Percentiles rank a stretch among this genome's conserved stretches.
Conservation (phyloP, 2,113 vertebrate genomes). For the Chroicocephalus ridibundus region DNA sequence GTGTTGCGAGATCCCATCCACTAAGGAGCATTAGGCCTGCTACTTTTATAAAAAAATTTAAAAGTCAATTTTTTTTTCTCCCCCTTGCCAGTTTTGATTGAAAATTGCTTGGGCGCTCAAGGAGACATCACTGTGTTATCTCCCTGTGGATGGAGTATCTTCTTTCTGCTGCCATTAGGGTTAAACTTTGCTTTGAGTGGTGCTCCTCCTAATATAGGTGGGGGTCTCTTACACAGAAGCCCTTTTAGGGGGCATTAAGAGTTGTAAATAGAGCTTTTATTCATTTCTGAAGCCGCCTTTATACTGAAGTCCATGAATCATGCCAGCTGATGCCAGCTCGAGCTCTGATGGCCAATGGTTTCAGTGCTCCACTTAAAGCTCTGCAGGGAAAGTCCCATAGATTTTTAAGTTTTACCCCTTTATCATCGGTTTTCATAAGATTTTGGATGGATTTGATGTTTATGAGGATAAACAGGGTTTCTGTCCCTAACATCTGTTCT, state of each 20-base stretch:
- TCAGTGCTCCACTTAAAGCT: not conserved
- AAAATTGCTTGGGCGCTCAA: not conserved
- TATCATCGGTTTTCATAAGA: not conserved
- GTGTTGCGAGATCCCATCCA: not conserved
- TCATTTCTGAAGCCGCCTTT: not conserved
- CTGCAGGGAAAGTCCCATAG: not conserved
- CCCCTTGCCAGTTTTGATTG: not conserved
- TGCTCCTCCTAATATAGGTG: not conserved
- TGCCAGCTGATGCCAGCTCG: not conserved
- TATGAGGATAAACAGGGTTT: not conserved
- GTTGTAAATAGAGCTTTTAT: not conserved
- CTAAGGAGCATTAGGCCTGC: not conserved
- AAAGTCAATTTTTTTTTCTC: not conserved
- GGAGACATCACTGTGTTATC: not conserved
- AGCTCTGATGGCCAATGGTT: not conserved
- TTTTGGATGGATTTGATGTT: not conserved
- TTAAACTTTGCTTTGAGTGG: not conserved
- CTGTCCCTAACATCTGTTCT: not conserved
- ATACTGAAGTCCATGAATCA: not conserved
- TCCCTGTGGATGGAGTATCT: not conserved
- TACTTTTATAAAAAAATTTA: not conserved
- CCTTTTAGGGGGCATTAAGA: not conserved
- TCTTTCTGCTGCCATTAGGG: not conserved
- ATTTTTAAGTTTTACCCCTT: not conserved
- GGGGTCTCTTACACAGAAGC: not conserved